A percentile compares a stretch with the other conserved stretches of the same genome.
Evolutionary conservation across 2,797 vertebrate species (phyloP).

Genomic region (Leucoraja ocellata): DNA sequence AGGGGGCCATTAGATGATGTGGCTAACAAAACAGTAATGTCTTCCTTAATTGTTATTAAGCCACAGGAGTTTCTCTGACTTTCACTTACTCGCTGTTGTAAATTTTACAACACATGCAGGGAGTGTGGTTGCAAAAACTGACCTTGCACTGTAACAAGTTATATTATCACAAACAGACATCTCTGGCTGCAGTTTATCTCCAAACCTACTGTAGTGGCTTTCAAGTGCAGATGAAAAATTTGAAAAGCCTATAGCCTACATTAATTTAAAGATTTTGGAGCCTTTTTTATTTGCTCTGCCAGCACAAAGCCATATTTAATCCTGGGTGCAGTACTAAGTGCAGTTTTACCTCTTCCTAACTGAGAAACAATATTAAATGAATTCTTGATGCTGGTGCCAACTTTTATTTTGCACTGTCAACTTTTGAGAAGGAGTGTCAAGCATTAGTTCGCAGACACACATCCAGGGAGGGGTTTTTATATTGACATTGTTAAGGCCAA

Average conservation of each 20-base stretch:
- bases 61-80: neutral
- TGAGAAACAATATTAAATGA: neutral
- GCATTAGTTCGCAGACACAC: neutral
- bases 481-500: neutral
- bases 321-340: neutral
- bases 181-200: conserved; percentile 33
- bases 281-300: neutral
- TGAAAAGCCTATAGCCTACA: neutral
- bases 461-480: neutral
- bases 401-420: neutral
- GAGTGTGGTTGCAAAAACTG: conserved; percentile 5
- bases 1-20: no score
- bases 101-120: conserved; percentile 25
- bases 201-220: conserved; percentile 20
- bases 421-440: neutral
- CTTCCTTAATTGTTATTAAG: neutral
- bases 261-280: conserved; percentile 12
- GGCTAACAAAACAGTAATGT: neutral
- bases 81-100: neutral
- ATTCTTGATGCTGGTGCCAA: neutral
- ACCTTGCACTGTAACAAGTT: conserved; percentile 22
- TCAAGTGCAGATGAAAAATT: conserved; percentile 11
- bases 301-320: conserved; percentile 22
- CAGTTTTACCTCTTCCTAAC: neutral
- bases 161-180: conserved; percentile 28